Conservation (phyloP, 1,140 invertebrate genomes). For the Artemia franciscana region DNA sequence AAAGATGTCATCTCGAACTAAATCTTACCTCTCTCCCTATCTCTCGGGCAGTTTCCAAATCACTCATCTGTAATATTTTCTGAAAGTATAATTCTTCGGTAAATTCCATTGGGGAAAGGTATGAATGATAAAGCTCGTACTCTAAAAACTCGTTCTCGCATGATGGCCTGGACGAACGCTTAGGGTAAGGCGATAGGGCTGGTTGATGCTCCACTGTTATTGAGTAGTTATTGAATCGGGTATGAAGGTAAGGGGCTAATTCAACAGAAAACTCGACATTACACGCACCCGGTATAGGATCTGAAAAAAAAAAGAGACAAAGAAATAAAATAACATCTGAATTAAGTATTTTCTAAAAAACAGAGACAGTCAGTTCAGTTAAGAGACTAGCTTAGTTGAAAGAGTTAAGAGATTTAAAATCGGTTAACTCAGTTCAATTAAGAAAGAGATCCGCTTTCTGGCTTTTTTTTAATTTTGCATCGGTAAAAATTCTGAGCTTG, state of each 20-base stretch:
- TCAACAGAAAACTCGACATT: conserved; percentile 39
- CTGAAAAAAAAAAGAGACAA: conserved; percentile 22
- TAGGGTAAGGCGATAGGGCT: conserved; percentile 20
- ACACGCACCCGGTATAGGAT: conserved; percentile 50
- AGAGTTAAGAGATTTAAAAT: no score
- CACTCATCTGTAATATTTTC: conserved; percentile 34
- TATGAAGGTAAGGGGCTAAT: conserved; percentile 34
- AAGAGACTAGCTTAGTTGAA: no score
- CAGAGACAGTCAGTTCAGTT: no score
- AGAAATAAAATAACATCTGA: no score
- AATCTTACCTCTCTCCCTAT: conserved; percentile 30
- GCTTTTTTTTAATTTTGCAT: no score
- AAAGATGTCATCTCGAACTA: no score
- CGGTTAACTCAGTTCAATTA: no score
- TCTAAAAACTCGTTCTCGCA: conserved; percentile 19
- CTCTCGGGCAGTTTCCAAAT: conserved; percentile 25
- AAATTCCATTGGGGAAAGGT: conserved; percentile 30
- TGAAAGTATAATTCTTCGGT: conserved; percentile 31
- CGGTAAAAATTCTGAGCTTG: no score
- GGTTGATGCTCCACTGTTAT: conserved; percentile 32
- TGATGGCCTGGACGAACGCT: conserved; percentile 9
- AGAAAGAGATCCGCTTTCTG: no score
- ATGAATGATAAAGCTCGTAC: conserved; percentile 36
- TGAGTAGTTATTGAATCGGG: conserved; percentile 24
- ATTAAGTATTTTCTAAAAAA: no score